phyloP scores from a whole-genome alignment of 2,797 vertebrate species.

The Rhabdophis nuchalis region DNA sequence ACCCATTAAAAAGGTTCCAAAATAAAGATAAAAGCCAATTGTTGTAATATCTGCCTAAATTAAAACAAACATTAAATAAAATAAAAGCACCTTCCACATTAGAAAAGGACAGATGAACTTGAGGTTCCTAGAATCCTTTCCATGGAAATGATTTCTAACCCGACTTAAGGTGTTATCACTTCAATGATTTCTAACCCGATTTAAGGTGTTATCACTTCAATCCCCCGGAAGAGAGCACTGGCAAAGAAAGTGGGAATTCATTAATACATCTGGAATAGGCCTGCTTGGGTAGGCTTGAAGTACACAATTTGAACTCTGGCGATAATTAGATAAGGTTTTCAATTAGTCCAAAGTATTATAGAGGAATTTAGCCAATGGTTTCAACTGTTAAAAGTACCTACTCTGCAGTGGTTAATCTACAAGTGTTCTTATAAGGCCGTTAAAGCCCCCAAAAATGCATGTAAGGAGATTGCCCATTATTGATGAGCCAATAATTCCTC shows the following conservation, averaged over 20 bases:
- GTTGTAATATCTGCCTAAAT: neutral
- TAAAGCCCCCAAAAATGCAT: no score
- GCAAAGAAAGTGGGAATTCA: neutral
- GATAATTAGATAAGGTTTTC: neutral
- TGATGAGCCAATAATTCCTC: neutral
- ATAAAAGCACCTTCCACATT: neutral
- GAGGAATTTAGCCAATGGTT: neutral
- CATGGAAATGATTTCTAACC: neutral
- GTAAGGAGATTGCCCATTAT: neutral
- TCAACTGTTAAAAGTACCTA: neutral
- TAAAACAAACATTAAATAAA: neutral
- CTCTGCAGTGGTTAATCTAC: neutral
- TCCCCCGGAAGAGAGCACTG: neutral
- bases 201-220: neutral
- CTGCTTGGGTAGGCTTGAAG: neutral
- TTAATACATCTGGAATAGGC: neutral
- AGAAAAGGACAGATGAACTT: rapidly evolving
- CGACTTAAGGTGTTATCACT: neutral
- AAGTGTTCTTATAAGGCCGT: neutral
- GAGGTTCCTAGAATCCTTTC: neutral
- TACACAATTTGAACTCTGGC: neutral
- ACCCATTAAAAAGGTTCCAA: conserved; percentile 1
- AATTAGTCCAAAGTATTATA: neutral
- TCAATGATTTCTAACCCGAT: neutral
- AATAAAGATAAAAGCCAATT: neutral